Evolutionary conservation across 2,888 invertebrate species (phyloP), one percentile per base, ranked within the genome.

Genomic region (Carpatolechia fugitivella): DNA sequence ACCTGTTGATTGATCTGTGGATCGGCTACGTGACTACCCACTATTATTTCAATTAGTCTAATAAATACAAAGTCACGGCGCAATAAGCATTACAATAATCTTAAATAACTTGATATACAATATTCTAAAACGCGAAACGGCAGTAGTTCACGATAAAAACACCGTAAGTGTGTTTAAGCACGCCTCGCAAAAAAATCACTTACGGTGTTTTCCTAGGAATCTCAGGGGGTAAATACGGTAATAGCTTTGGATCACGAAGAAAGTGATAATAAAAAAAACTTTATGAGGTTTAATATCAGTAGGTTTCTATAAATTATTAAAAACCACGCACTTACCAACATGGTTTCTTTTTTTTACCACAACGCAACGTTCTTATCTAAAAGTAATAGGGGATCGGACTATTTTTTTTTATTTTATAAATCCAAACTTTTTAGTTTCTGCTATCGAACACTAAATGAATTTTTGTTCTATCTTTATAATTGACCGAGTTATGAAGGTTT

Each of bases 11-110:
- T 11, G 1, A 41, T 41, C 40, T 11, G 4, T 10, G 24, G 40
- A 10, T 18, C 3, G 11, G 40, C 18, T 67, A 72, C 89, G 89
- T 89, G 89, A 83, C 87, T 79, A 54, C 53, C 47, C 63, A 63
- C 79, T 80, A 80, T 88, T 85, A 81, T 79, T 83, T 80, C 83
- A 88, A 88, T 88, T 88, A 86, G 68, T 72, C 72, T 82, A 80
- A 86, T 88, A 85, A 89, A 85, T 88, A 86, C 66, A 60, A 73
- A 82, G 79, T 80, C 76, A 74, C 74, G 73, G 69, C 61, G 76
- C 78, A 77, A 78, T 80, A 79, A 74, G 74, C 76, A 80, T 81
- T 80, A 82, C 80, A 76, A 82, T 85, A 83, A 85, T 78, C 80
- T 81, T 86, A 84, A 80, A 80, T 76, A 69, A 75, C 74, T 72